Base-by-base conservation (phyloP, 2,113 vertebrate species). In the Collichthys lucidus region DNA sequence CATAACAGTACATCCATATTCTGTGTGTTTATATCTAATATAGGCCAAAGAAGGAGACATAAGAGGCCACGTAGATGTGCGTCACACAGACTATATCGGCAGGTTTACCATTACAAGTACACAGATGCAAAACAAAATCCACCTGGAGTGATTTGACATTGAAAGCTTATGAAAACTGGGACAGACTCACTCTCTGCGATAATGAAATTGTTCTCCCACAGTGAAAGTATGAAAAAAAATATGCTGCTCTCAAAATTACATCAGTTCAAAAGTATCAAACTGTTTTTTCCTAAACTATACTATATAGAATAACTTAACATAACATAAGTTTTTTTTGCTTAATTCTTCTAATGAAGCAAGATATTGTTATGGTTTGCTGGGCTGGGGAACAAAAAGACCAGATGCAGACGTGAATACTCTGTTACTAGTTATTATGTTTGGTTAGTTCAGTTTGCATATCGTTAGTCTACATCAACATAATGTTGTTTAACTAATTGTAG, bases 21-120 rank as follows among this genome's bases (percentile, higher is more conserved):
- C 80, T 88, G 68, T 92, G 88, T 90, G 88, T 91, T 88, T 91
- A 75, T 82, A 87, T 93, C 86, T 91, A 90, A 93, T 89, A 81
- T 90, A 91, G 72, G 57, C 79, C 26, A 49, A 82, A 40, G 78
- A 60, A 89, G 49, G 40, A 84, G 26, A 53, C 65, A 82, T 46
- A 47, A n/a, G 14, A 74, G 40, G 49, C 66, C 56, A 73, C 70
- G 49, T 64, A 68, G 62, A 80, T 63, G 29, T 46, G 52, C 0
- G 14, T 79, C 57, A 87, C 52, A 42, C 9, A 80, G 26, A 80
- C 47, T 49, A 14, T 47, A 17, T 31, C 10, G 42, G 3, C 46
- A 66, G 56, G 19, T 65, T 77, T 52, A 8, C 15, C 19, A 47
- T 52, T 65, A 83, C 9, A 70, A 60, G 29, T 20, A 29, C 10